phyloP scores from a whole-genome alignment of 1,140 invertebrate species.

The Spodoptera frugiperda region DNA sequence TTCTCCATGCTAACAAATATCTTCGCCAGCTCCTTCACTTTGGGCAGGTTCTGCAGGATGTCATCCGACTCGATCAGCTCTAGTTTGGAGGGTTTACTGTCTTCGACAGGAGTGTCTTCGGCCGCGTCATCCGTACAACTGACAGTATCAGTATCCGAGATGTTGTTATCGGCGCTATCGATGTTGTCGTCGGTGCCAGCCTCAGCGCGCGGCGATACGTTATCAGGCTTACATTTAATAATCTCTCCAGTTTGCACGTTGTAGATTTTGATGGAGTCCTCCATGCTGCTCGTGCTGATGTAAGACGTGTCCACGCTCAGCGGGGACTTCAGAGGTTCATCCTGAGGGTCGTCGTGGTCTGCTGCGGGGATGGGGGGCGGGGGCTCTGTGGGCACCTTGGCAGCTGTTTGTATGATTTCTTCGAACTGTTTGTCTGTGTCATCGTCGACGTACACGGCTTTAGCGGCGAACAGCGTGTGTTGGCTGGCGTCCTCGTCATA shows the following conservation, averaged over 20 bases:
- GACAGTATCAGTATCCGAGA: constrained; percentile 61
- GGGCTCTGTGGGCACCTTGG: constrained; percentile 58
- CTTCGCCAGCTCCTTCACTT: constrained; percentile 83
- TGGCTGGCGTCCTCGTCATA: constrained; percentile 73
- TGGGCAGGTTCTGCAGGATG: constrained; percentile 74
- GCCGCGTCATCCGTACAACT: constrained; percentile 61
- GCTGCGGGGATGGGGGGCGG: constrained; percentile 50
- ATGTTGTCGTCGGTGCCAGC: constrained; percentile 74
- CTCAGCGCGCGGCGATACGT: constrained; percentile 75
- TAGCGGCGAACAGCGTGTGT: constrained; percentile 70
- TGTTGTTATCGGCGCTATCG: constrained; percentile 74
- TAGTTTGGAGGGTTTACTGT: constrained; percentile 57
- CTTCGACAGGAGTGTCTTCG: constrained; percentile 54
- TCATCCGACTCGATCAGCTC: constrained; percentile 72
- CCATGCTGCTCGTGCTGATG: constrained; percentile 80
- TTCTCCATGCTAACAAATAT: constrained; percentile 82
- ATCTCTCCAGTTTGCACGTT: constrained; percentile 84
- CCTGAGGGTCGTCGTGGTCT: constrained; percentile 49
- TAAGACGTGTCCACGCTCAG: constrained; percentile 71
- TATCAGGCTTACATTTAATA: constrained; percentile 82
- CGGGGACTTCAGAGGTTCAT: constrained; percentile 69
- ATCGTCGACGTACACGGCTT: constrained; percentile 69
- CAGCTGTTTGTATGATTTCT: constrained; percentile 75
- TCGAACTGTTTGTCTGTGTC: constrained; percentile 79
- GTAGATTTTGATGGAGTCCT: constrained; percentile 85